Base-by-base conservation (phyloP, 2,888 invertebrate species). In the Cheilosia scutellata region DNA sequence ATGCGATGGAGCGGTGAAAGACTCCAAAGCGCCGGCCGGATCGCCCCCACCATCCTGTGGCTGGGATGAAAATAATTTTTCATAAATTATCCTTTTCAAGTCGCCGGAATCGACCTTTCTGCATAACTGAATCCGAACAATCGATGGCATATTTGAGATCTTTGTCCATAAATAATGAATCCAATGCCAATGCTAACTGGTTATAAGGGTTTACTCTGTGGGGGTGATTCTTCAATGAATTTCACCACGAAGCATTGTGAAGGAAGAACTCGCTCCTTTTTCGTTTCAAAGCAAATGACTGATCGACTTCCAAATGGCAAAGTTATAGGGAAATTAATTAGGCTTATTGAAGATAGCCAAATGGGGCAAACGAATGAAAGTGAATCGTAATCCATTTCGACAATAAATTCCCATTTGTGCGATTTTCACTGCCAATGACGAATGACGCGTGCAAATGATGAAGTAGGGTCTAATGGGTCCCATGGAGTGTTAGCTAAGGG, bases 41-140 rank as follows among this genome's bases (percentile, higher is more conserved):
- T n/a, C 20, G 20, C 25, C 2, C 33, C 2, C 40, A 29, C 20
- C 29, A 11, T 4, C 13, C 16, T 7, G 1, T 27, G 20, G 9
- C 5, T 29, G 16, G 5, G 53, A 27, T 25, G 40, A 29, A 75
- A 80, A 75, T 80, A 58, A 84, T 84, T 84, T 80, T 84, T 80
- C 84, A 84, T 80, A 80, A 84, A 75, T 84, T 80, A 80, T 80
- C 80, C 75, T 80, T 84, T 84, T 68, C 65, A 84, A 80, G 49
- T 63, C 60, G 58, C 25, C 65, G 37, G 44, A 58, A 51, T 70
- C 33, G 75, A 75, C 58, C 65, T 80, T 75, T 55, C 53, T 60
- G 62, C 55, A 55, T 62, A 75, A 80, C 33, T 75, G 80, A 80
- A 75, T 60, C 44, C 55, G 62, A 76, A 75, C 62, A 68, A 63